Base-by-base conservation (phyloP, 1,140 invertebrate genomes). In the Drosophila mauritiana region DNA sequence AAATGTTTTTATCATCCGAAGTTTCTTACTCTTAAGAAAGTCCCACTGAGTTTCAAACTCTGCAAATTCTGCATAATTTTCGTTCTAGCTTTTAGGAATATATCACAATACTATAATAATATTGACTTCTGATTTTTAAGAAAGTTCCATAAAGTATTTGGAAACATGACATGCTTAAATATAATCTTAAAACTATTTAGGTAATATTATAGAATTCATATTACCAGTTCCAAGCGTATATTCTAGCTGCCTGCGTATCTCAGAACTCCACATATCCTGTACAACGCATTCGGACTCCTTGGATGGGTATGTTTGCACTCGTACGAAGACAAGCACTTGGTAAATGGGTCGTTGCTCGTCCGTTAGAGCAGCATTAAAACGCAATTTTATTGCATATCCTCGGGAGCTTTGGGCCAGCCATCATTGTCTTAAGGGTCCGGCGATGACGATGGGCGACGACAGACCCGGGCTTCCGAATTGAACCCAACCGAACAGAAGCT, bases 331-430 rank as follows among this genome's bases (percentile, higher is more conserved):
- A 48, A 11, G 43, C 64, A 56, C 67, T 70, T 69, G 7, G 68
- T 37, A 63, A 77, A 49, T 55, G 48, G 65, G 37, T 68, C 52
- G 27, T 75, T 54, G 45, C 57, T 58, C 61, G 73, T 53, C 73
- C 67, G 64, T 86, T 86, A 64, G 49, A 67, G 75, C 62, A 73
- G 82, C 83, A 89, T 83, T 89, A 83, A 89, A 83, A 88, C 83
- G 84, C 80, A 89, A 83, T 88, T 88, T 88, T 88, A 88, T 88
- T 83, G 84, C 83, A 89, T 77, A 78, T 74, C 84, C 83, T 69
- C 74, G 72, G 63, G 84, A 56, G 56, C 70, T 51, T 59, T 88
- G 68, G 79, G 65, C 58, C 31, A 48, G 70, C 67, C 80, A 89
- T 89, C 75, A 76, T 86, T 83, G 82, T 88, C 82, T 86, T 83